Base-by-base conservation (phyloP, 2,113 vertebrate species). In the Carollia perspicillata region DNA sequence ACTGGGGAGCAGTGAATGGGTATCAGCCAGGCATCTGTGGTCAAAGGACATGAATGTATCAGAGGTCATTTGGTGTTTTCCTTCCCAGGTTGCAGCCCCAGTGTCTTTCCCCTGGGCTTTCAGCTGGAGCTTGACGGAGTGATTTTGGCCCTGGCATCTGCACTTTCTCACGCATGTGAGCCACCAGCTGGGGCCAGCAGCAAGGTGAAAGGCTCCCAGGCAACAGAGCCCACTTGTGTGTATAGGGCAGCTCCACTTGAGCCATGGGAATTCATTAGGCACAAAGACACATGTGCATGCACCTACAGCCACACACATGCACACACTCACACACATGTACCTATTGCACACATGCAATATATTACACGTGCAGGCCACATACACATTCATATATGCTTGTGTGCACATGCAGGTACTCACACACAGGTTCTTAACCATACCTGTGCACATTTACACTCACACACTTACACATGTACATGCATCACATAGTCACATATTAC, bases 81-180 rank as follows among this genome's bases (percentile, higher is more conserved):
- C 22, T 89, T n/a, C 8, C 69, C 51, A 98, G 98, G 94, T 7
- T 17, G 17, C 47, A 35, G 47, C n/a, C 30, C 79, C 84, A 33
- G n/a, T 0, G 3, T 28, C 44, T 80, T 55, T 30, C 6, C n/a
- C 35, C 14, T 4, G 42, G 79, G 84, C 69, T 97, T 97, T 66
- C 95, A 95, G 42, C 60, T 42, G 35, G 97, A 98, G 58, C 97
- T 98, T n/a, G 87, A 97, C 60, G 85, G 3, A 94, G 96, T 86
- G 14, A 84, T 98, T 2, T 0, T 35, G 0, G 75, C 79, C 17
- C 53, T 98, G 35, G 96, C 90, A 0, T 60, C 49, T 3, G 97
- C 96, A 17, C 96, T 98, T 37, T 97, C 98, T 92, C 96, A 95
- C 2, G 89, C 66, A 26, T 79, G 22, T 0, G 80, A 74, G 68